A percentile compares a stretch with the other conserved stretches of the same genome.
These are phyloP conservation scores for Rhinolophus ferrumequinum DNA, from an alignment of 2,113 vertebrate genomes.

Conservation along the genomic window DNA sequence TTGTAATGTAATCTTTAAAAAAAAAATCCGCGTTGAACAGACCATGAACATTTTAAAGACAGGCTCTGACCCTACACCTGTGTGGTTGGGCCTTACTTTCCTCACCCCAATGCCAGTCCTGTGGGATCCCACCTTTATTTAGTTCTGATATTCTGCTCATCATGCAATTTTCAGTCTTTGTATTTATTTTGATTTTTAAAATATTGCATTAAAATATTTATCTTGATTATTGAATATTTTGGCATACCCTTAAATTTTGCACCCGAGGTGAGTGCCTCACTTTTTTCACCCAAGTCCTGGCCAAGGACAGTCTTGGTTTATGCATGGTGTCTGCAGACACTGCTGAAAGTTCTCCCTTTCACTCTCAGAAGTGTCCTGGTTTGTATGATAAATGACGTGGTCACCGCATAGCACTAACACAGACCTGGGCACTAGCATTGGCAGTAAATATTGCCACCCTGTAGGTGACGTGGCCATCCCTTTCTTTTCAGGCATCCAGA, in stretches of 20 bases:
- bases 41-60: neutral
- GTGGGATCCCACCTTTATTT: neutral
- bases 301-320: neutral
- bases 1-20: neutral
- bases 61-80: fast-evolving
- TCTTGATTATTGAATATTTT: neutral
- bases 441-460: neutral
- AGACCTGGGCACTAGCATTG: neutral
- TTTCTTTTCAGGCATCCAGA: neutral
- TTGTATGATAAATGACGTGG: fast-evolving
- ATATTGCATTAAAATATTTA: neutral
- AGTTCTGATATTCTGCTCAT: neutral
- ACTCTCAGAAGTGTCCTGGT: neutral
- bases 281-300: neutral
- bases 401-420: fast-evolving
- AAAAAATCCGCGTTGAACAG: neutral
- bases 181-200: neutral
- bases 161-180: neutral
- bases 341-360: fast-evolving
- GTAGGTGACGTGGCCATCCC: fast-evolving
- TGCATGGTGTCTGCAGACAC: neutral
- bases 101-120: neutral
- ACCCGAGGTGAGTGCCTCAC: neutral
- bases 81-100: fast-evolving
- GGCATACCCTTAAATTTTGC: neutral